A percentile compares a stretch with the other conserved stretches of the same genome.
These are phyloP conservation scores for Capreolus pygargus DNA, from an alignment of 2,113 vertebrate species.

Conservation along the genomic window DNA sequence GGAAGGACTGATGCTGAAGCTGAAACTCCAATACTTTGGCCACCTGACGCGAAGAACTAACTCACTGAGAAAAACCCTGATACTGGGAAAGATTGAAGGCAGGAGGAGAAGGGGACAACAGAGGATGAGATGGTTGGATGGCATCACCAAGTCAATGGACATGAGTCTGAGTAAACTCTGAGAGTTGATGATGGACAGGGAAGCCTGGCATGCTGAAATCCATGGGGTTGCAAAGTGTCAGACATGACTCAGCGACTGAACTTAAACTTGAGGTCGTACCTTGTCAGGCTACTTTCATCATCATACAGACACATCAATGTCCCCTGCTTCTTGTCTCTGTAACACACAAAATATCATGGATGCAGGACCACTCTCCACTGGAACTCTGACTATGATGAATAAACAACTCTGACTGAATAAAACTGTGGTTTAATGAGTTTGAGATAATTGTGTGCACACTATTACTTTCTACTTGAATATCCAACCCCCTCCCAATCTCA, in stretches of 20 bases:
- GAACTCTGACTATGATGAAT: neutral
- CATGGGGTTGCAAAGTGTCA: neutral
- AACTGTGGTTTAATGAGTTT: neutral
- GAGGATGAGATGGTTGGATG: neutral
- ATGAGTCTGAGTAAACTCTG: neutral
- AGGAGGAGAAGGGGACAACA: neutral
- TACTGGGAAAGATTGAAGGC: neutral
- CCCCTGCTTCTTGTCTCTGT: neutral
- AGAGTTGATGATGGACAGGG: neutral
- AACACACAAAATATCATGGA: no score
- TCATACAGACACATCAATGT: neutral
- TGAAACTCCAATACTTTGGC: neutral
- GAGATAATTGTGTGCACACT: neutral
- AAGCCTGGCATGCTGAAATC: neutral
- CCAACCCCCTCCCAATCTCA: accelerated
- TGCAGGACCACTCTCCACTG: accelerated
- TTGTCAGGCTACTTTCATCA: neutral
- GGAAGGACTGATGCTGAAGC: neutral
- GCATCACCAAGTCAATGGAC: neutral
- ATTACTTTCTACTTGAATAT: neutral
- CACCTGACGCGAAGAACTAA: neutral
- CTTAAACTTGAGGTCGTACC: neutral
- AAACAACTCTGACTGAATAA: neutral
- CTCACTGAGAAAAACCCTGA: neutral
- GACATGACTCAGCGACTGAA: neutral